Evolutionary conservation across 2,888 invertebrate species (phyloP).

Genomic region (Drosophila anceps): DNA sequence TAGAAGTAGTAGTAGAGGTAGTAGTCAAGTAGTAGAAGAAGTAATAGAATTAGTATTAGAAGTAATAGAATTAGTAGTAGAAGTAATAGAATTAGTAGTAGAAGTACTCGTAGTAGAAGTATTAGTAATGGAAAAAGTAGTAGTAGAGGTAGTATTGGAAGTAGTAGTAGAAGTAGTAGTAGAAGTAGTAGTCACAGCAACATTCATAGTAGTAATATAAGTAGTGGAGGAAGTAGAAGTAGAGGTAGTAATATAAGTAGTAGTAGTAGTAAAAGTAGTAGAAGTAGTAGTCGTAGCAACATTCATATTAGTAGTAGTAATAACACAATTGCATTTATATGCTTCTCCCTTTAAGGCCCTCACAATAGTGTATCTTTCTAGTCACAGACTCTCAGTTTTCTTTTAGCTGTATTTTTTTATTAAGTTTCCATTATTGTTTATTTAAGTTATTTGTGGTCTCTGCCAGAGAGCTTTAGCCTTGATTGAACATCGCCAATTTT

Average conservation of each 20-base stretch:
- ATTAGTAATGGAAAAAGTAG: not conserved
- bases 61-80: not conserved
- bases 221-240: not conserved
- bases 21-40: not conserved
- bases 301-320: not conserved
- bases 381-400: not conserved
- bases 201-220: not conserved
- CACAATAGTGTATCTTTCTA: not conserved
- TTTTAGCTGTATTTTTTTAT: conserved; percentile 47
- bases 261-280: not conserved
- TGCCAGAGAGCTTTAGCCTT: conserved; percentile 20
- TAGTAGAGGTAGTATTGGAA: not conserved
- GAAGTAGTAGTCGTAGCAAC: not conserved
- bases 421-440: conserved; percentile 28
- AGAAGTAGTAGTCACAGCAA: too few relatives aligned
- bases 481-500: conserved; percentile 16
- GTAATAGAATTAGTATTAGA: not conserved
- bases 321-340: not conserved
- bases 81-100: not conserved
- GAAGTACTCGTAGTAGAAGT: not conserved
- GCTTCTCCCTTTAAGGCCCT: not conserved
- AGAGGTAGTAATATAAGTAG: not conserved
- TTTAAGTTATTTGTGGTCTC: conserved; percentile 22
- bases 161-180: not conserved
- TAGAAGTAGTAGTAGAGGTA: not conserved